Conservation (phyloP, 2,113 vertebrate species). For the Eretmochelys imbricata region DNA sequence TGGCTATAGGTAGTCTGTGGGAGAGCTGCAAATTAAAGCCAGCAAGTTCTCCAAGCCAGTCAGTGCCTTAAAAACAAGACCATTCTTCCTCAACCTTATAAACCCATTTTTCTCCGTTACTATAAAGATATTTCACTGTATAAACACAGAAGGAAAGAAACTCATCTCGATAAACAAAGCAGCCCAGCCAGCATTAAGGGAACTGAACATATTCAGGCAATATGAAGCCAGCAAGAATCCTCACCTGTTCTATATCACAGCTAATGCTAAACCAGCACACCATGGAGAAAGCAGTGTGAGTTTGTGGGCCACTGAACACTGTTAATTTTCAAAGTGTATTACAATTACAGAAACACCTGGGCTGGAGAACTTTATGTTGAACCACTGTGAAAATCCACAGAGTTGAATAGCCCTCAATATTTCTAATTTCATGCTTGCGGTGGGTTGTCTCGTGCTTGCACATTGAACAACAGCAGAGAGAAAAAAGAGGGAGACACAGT, state of each 20-base stretch:
- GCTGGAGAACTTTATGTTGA: neutral
- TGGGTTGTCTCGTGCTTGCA: neutral
- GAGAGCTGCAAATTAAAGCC: neutral
- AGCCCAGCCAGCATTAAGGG: neutral
- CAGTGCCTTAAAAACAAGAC: neutral
- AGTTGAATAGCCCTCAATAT: neutral
- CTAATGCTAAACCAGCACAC: neutral
- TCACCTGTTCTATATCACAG: neutral
- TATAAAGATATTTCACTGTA: neutral
- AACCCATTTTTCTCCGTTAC: neutral
- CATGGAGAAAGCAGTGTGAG: neutral
- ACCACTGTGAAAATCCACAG: neutral
- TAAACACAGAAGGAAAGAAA: neutral
- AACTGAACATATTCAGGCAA: rapidly evolving
- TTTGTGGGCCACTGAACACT: neutral
- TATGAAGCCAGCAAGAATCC: neutral
- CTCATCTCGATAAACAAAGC: neutral
- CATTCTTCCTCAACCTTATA: neutral
- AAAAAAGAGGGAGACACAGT: neutral
- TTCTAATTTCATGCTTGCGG: neutral
- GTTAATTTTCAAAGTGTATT: neutral
- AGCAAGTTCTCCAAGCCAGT: neutral
- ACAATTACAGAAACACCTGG: neutral
- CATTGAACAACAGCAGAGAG: neutral
- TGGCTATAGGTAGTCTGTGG: neutral